Conservation (phyloP, 2,888 invertebrate genomes). For the Lochmaea capreae region DNA sequence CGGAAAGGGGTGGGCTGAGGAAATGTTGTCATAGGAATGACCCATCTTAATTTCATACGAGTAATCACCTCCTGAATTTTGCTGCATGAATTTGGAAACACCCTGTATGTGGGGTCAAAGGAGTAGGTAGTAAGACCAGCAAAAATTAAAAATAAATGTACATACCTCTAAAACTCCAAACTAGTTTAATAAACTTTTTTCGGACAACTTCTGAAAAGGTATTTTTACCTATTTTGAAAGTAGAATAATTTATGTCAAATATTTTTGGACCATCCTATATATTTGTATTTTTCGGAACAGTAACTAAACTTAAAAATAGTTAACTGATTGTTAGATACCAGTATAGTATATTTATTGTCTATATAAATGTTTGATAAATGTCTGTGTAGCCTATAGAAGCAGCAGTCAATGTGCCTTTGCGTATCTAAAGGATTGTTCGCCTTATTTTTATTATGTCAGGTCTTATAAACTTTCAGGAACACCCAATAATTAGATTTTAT, state of each 20-base stretch:
- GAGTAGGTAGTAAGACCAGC: no score
- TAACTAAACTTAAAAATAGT: constrained; percentile 11
- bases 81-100: no score
- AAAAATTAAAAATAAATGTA: no score
- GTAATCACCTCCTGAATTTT: no score
- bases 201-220: no score
- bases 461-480: constrained; percentile 3
- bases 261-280: background rate
- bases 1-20: no score
- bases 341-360: background rate
- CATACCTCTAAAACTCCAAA: no score
- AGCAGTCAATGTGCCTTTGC: constrained; percentile 44
- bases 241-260: background rate
- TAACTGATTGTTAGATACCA: constrained; percentile 14
- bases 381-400: constrained; percentile 38
- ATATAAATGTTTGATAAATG: constrained; percentile 35
- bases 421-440: constrained; percentile 31
- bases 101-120: no score
- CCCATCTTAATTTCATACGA: no score
- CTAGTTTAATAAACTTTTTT: no score
- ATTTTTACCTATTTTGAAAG: no score
- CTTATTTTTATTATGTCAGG: constrained; percentile 29
- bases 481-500: background rate
- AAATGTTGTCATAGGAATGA: no score
- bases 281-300: background rate